Percentiles rank a stretch among this genome's conserved stretches.
phyloP scores from a whole-genome alignment of 92 coral and sea anemone species.

The Epizoanthus ramosus region DNA sequence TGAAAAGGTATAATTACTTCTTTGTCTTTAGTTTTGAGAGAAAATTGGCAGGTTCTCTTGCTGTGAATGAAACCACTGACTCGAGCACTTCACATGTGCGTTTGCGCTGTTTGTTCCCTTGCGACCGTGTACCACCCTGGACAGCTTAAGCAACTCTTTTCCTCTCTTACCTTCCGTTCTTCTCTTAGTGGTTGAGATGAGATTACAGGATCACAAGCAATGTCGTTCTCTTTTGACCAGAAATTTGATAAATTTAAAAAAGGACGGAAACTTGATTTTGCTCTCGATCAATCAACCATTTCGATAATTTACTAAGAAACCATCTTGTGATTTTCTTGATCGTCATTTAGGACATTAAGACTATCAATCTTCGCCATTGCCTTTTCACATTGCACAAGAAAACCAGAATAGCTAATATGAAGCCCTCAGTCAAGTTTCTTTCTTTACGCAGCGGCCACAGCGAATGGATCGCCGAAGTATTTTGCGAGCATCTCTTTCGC shows the following conservation, averaged over 20 bases:
- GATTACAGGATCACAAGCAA: constrained; percentile 62
- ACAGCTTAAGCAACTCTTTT: constrained; percentile 27
- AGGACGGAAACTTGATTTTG: constrained; percentile 53
- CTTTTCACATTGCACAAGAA: constrained; percentile 58
- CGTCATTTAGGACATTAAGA: constrained; percentile 48
- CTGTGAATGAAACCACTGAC: constrained; percentile 21
- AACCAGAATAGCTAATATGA: constrained; percentile 54
- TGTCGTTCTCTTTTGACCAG: constrained; percentile 53
- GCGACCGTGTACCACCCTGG: constrained; percentile 1
- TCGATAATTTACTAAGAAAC: constrained; percentile 60
- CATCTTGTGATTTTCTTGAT: constrained; percentile 55
- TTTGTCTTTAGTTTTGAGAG: constrained; percentile 34
- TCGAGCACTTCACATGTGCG: constrained; percentile 4
- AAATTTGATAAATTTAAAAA: constrained; percentile 50
- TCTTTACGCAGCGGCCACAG: constrained; percentile 45
- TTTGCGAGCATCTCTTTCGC: constrained; percentile 54
- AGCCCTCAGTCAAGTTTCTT: constrained; percentile 50
- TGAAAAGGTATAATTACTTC: constrained; percentile 55
- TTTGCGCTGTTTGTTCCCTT: constrained; percentile 21
- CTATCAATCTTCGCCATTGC: constrained; percentile 51
- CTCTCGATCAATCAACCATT: constrained; percentile 55
- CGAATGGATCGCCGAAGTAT: constrained; percentile 62
- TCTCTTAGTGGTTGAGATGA: constrained; percentile 41
- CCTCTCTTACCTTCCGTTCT: constrained; percentile 32
- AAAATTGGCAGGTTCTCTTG: constrained; percentile 31